Conservation (phyloP, 2,888 invertebrate species). For the Coenonympha arcania region DNA sequence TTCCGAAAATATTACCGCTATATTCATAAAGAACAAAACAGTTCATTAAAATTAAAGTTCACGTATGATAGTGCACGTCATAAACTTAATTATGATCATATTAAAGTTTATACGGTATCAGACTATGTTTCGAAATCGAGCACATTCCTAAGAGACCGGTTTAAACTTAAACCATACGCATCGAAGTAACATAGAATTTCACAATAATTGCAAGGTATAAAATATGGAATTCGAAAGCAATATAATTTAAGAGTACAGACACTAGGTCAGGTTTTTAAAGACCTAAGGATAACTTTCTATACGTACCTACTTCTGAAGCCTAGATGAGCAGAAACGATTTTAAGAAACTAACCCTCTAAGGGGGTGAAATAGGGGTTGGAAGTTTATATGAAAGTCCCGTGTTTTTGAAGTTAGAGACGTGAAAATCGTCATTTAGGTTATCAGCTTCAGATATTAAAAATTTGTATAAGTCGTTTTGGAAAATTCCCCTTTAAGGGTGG, state of each 20-base stretch:
- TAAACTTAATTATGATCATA: neutral
- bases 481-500: too few relatives aligned
- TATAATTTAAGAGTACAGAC: neutral
- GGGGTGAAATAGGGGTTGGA: too few relatives aligned
- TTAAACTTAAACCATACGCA: neutral
- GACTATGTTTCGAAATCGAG: conserved; percentile 1
- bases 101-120: neutral
- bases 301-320: too few relatives aligned
- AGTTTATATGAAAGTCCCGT: too few relatives aligned
- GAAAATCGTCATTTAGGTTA: too few relatives aligned
- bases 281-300: too few relatives aligned
- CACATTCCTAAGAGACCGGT: conserved; percentile 2
- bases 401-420: too few relatives aligned
- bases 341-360: too few relatives aligned
- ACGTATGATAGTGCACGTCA: neutral
- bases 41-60: neutral
- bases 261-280: neutral
- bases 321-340: neutral
- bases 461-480: too few relatives aligned
- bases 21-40: neutral
- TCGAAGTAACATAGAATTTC: neutral
- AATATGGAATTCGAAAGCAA: neutral
- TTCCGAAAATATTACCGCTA: neutral
- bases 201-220: neutral
- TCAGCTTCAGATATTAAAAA: too few relatives aligned